Percentiles rank a stretch among this genome's conserved stretches.
Evolutionary conservation across 2,113 vertebrate species (phyloP).

Genomic region (Erythrocercus mccallii): DNA sequence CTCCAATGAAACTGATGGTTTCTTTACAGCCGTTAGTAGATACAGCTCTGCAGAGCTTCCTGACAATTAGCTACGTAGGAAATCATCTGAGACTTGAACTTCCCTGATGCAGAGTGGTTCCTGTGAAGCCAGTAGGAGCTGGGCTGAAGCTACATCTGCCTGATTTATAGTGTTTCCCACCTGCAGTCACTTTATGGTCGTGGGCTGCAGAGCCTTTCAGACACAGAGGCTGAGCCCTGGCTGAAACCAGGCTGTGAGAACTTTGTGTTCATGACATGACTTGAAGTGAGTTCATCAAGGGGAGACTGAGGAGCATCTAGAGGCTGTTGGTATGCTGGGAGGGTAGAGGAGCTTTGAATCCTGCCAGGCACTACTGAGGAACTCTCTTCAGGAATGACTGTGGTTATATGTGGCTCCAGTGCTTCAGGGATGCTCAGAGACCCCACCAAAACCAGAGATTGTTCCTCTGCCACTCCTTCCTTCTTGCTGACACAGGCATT

Average conservation of each 20-base stretch:
- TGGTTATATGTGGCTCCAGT: fast-evolving
- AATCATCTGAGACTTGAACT: neutral
- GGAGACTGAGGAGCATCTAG: fast-evolving
- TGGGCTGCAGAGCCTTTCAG: neutral
- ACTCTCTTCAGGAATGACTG: neutral
- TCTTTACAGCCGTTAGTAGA: neutral
- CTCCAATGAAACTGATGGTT: neutral
- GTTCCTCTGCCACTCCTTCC: neutral
- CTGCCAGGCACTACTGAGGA: neutral
- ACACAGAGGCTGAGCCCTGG: neutral
- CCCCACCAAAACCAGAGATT: neutral
- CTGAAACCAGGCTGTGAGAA: neutral
- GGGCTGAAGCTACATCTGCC: neutral
- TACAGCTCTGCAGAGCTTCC: neutral
- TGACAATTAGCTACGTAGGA: neutral
- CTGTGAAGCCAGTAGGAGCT: neutral
- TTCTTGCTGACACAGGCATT: neutral
- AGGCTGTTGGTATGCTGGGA: neutral
- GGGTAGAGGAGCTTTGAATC: neutral
- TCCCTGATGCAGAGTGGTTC: neutral
- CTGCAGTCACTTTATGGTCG: fast-evolving
- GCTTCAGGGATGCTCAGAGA: neutral
- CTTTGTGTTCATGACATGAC: neutral
- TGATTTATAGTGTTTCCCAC: neutral
- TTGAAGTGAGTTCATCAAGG: neutral